Evolutionary conservation across 2,113 vertebrate genomes (phyloP).

Genomic region (Brachyhypopomus occidentalis): DNA sequence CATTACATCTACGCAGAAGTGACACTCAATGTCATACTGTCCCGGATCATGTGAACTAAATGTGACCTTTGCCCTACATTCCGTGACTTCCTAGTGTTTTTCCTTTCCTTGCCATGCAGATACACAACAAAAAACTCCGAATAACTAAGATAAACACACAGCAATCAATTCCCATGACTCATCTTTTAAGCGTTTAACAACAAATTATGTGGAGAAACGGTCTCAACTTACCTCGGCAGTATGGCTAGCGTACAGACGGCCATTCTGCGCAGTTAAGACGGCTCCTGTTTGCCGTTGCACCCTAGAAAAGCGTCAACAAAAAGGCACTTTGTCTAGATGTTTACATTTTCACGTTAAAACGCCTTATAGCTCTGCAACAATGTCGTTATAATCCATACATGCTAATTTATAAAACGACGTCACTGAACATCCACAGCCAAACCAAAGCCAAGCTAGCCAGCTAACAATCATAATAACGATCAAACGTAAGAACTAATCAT

Average conservation of each 20-base stretch:
- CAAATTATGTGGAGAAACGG: neutral
- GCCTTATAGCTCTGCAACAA: no score
- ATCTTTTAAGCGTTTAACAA: no score
- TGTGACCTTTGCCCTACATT: constrained; percentile 73
- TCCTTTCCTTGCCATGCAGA: neutral
- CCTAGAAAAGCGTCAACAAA: constrained; percentile 31
- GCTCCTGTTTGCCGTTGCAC: constrained; percentile 57
- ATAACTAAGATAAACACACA: neutral
- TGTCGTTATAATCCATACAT: no score
- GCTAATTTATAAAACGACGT: neutral
- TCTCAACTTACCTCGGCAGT: constrained; percentile 67
- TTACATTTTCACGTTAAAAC: neutral
- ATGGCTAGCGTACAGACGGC: constrained; percentile 69
- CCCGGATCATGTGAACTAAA: constrained; percentile 59
- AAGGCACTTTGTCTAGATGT: neutral
- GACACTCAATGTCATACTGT: neutral
- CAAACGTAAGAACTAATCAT: neutral
- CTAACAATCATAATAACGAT: no score
- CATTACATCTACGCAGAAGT: neutral
- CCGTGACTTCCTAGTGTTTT: neutral
- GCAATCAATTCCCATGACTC: neutral
- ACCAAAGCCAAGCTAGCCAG: neutral
- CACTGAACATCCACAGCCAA: neutral
- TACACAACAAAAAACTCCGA: neutral
- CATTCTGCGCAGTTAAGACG: constrained; percentile 43